Evolutionary conservation across 1,140 invertebrate species (phyloP), one percentile per base, ranked within the genome.

Genomic region (Bicyclus anynana): DNA sequence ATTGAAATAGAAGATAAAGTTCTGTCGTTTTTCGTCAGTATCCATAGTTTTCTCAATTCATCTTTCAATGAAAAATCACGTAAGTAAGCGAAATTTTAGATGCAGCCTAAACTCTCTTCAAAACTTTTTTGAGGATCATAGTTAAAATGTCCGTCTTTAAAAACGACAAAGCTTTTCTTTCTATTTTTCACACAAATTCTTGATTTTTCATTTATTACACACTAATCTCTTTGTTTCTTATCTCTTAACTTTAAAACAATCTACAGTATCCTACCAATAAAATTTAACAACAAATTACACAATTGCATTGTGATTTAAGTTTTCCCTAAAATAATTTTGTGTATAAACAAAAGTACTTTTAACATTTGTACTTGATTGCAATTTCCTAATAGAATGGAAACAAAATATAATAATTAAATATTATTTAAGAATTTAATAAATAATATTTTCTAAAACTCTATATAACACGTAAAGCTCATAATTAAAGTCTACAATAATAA

Each of bases 221-320:
- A n/a, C n/a, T n/a, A n/a, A n/a, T n/a, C n/a, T n/a, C n/a, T n/a
- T n/a, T n/a, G n/a, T n/a, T 12, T 10, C 10, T 33, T 29, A 10
- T 12, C 29, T 12, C 29, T 12, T 33, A 33, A 1, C 4, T 1
- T 10, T 12, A 10, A 33, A 47, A 47, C 21, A 38, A 38, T 6
- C 16, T 38, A 38, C 16, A 35, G 29, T 14, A 29, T n/a, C 5
- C 27, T 38, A 38, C 37, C 37, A 38, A 5, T 38, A 5, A 17
- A 6, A 17, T 38, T 38, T 5, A 38, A 38, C 10, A 38, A 38
- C 37, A 38, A 1, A 0, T 38, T 16, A 21, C 40, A 44, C 40
- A 44, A 44, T 44, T 44, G 17, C 5, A 44, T 44, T 44, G 40
- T 44, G 40, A 20, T 44, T 44, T 44, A 12, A 44, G 18, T 44